phyloP scores from a whole-genome alignment of 2,113 vertebrate genomes.

The Hirundichthys speculiger region DNA sequence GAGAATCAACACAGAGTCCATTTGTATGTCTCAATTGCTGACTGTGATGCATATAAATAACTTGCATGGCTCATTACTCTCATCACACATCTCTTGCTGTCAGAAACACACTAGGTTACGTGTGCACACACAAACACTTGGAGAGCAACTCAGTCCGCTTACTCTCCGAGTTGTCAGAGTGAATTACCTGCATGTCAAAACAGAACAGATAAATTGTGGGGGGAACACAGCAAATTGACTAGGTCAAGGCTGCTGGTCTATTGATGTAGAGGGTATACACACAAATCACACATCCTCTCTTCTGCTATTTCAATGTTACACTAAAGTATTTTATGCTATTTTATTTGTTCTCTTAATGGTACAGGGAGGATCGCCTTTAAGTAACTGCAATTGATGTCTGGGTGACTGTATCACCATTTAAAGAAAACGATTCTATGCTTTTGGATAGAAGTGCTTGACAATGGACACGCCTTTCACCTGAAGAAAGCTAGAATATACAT shows the following conservation, averaged over 20 bases:
- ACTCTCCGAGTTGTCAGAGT: constrained; percentile 47
- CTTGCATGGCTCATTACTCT: constrained; percentile 65
- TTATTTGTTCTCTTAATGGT: no score
- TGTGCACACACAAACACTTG: constrained; percentile 7
- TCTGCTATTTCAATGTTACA: no score
- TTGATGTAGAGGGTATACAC: constrained; percentile 33
- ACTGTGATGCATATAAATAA: constrained; percentile 67
- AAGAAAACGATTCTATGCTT: no score
- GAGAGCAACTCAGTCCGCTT: constrained; percentile 10
- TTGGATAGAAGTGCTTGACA: no score
- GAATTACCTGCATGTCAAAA: constrained; percentile 66
- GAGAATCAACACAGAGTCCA: constrained; percentile 59
- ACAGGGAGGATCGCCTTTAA: no score
- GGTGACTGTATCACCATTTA: no score
- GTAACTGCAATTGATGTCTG: no score
- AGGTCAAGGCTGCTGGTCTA: constrained; percentile 59
- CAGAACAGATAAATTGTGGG: constrained; percentile 57
- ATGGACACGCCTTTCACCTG: no score
- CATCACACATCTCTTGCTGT: constrained; percentile 52
- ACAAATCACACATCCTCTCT: not conserved
- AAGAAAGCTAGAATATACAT: no score
- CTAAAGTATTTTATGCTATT: no score
- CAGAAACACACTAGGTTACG: constrained; percentile 42
- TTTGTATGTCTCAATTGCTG: constrained; percentile 60
- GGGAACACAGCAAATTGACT: constrained; percentile 57